A percentile compares a stretch with the other conserved stretches of the same genome.
These are phyloP conservation scores for Chanos chanos DNA, from an alignment of 2,797 vertebrate genomes.

Conservation along the genomic window DNA sequence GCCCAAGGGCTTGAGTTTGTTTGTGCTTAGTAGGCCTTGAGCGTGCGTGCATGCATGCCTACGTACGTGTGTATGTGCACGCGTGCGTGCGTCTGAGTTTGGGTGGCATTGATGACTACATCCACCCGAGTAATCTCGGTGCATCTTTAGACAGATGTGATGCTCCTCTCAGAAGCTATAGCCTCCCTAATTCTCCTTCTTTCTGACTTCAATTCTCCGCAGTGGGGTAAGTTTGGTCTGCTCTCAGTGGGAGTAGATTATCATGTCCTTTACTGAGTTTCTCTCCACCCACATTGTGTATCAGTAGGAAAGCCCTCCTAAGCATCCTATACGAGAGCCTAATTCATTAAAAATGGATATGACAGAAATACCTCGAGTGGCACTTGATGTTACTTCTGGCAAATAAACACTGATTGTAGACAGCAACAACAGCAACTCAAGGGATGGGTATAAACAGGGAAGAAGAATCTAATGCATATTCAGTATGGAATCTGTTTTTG, in stretches of 20 bases:
- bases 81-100: too few relatives aligned
- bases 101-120: too few relatives aligned
- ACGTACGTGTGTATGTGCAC: background rate
- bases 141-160: too few relatives aligned
- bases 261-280: too few relatives aligned
- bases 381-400: background rate
- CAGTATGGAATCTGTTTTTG: background rate
- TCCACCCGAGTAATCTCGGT: too few relatives aligned
- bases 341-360: conserved; percentile 27
- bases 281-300: background rate
- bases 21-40: too few relatives aligned
- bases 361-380: background rate
- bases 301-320: background rate
- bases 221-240: too few relatives aligned
- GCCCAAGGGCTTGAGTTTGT: too few relatives aligned
- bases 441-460: conserved; percentile 11
- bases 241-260: too few relatives aligned
- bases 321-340: background rate
- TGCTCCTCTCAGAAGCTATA: too few relatives aligned
- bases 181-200: background rate
- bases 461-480: background rate
- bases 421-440: background rate
- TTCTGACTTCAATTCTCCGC: too few relatives aligned
- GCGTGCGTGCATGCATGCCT: too few relatives aligned
- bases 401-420: conserved; percentile 31